phyloP scores from a whole-genome alignment of 64 coral and sea anemone species.

The Montipora sp. region DNA sequence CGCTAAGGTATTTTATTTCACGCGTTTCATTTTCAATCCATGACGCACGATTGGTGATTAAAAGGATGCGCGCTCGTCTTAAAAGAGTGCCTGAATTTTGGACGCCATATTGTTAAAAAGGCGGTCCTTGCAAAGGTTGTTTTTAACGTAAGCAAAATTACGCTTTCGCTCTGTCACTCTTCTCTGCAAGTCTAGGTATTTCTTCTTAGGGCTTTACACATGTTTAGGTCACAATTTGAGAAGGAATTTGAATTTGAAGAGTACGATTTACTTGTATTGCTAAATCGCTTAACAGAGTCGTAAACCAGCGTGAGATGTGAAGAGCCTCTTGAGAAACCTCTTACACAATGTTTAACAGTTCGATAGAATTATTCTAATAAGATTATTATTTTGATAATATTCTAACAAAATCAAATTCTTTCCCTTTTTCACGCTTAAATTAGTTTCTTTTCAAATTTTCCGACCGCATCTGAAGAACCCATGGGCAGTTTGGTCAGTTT shows the following conservation, averaged over 20 bases:
- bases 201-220: background rate
- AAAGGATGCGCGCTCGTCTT: background rate
- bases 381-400: background rate
- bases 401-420: background rate
- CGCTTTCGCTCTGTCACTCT: background rate
- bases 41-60: slow-evolving; percentile 34
- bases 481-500: background rate
- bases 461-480: background rate
- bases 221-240: background rate
- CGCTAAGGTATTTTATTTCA: background rate
- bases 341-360: slow-evolving; percentile 21
- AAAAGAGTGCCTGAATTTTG: background rate
- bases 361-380: background rate
- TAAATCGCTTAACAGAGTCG: slow-evolving; percentile 13
- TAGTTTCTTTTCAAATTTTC: background rate
- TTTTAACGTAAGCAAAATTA: background rate
- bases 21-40: background rate
- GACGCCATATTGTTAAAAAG: background rate
- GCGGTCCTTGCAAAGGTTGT: background rate
- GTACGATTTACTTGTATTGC: slow-evolving; percentile 9
- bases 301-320: slow-evolving; percentile 12
- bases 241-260: slow-evolving; percentile 6
- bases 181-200: background rate
- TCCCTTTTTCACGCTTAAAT: background rate
- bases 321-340: slow-evolving; percentile 28